Percentiles rank a stretch among this genome's conserved stretches.
Evolutionary conservation across 1,140 invertebrate species (phyloP).

Genomic region (Chymomyza costata): DNA sequence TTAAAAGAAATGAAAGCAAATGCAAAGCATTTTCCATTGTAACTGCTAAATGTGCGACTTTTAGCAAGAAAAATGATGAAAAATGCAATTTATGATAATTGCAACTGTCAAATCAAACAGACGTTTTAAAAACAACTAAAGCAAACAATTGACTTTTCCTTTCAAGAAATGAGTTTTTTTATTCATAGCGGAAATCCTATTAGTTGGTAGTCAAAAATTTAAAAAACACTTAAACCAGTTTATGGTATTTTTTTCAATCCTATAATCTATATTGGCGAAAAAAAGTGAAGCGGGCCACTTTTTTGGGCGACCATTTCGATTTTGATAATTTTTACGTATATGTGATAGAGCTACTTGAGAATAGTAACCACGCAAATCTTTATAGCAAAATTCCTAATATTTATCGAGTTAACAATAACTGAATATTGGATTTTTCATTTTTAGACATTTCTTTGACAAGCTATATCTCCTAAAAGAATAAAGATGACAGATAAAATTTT

Average conservation of each 20-base stretch:
- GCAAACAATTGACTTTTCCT: conserved; percentile 68
- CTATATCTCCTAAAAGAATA: too few species aligned
- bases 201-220: conserved; percentile 2
- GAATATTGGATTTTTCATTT: too few species aligned
- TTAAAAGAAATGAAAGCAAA: conserved; percentile 58
- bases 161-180: conserved; percentile 70
- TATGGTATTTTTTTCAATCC: conserved; percentile 45
- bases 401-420: too few species aligned
- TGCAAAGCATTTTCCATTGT: conserved; percentile 57
- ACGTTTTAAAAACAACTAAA: conserved; percentile 29
- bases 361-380: too few species aligned
- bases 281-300: too few species aligned
- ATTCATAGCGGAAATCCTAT: conserved; percentile 36
- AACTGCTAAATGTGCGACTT: conserved; percentile 71
- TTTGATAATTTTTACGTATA: too few species aligned
- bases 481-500: too few species aligned
- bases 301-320: too few species aligned
- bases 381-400: too few species aligned
- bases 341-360: too few species aligned
- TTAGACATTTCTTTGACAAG: too few species aligned
- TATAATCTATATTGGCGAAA: too few species aligned
- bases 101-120: conserved; percentile 48
- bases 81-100: conserved; percentile 70
- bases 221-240: conserved; percentile 36
- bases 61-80: conserved; percentile 48